Percentiles rank a stretch among this genome's conserved stretches.
Evolutionary conservation across 2,113 vertebrate genomes (phyloP).

Genomic region (Jacana jacana): DNA sequence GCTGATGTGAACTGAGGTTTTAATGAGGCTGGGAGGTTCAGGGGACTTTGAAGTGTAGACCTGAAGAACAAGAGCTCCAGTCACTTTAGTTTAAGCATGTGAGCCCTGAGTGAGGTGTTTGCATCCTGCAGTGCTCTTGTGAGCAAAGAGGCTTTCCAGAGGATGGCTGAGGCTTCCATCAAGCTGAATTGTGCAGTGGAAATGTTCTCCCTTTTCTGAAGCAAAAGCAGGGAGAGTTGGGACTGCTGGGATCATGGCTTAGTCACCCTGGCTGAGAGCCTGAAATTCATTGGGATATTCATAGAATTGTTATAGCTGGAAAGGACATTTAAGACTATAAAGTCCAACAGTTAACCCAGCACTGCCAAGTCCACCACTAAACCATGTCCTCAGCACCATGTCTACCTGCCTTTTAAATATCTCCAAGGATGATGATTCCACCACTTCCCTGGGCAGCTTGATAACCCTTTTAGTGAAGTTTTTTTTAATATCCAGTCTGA

Average conservation of each 20-base stretch:
- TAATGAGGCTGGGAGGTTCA: not conserved
- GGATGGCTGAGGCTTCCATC: not conserved
- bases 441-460: not conserved
- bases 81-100: not conserved
- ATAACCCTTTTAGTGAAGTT: not conserved
- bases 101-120: fast-evolving
- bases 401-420: not conserved
- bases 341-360: not conserved
- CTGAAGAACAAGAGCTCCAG: not conserved
- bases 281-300: not conserved
- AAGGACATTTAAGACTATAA: not conserved
- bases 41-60: not conserved
- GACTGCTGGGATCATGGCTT: not conserved
- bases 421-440: not conserved
- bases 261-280: not conserved
- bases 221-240: not conserved
- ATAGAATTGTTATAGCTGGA: not conserved
- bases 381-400: not conserved
- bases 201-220: not conserved
- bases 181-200: not conserved
- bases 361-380: not conserved
- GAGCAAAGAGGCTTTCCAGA: not conserved
- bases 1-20: not conserved
- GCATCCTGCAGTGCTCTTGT: not conserved
- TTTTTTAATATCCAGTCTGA: not conserved